Conservation (phyloP, 2,888 invertebrate species). For the Koerneria pararmatus region DNA sequence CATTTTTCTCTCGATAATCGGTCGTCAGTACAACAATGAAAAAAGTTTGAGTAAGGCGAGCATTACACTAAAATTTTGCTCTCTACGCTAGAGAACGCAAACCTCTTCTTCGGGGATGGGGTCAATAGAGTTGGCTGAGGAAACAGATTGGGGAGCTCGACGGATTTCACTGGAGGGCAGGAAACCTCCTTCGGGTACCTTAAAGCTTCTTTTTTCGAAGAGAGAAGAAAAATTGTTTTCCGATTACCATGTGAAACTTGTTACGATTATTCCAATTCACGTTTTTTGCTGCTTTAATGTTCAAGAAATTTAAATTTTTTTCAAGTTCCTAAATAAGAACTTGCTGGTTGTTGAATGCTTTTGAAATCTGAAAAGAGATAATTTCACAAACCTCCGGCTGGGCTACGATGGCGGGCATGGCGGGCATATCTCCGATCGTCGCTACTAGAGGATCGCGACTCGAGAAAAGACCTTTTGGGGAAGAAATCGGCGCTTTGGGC, state of each 20-base stretch:
- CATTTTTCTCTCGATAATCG: too few species aligned
- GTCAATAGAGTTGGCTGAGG: conserved; percentile 38
- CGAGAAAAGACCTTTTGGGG: conserved; percentile 15
- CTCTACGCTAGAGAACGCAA: conserved; percentile 34
- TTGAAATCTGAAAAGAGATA: too few species aligned
- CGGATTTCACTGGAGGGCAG: conserved; percentile 45
- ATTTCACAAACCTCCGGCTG: conserved; percentile 40
- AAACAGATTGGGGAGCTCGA: conserved; percentile 51
- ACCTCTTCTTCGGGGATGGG: conserved; percentile 29
- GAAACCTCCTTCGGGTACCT: conserved; percentile 57
- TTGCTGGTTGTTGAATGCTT: not conserved
- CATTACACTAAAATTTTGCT: not conserved
- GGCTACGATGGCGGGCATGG: conserved; percentile 34
- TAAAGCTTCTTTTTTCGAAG: too few species aligned
- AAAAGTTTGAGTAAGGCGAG: too few species aligned
- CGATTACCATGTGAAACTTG: too few species aligned
- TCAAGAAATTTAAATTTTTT: not conserved
- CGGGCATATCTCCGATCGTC: conserved; percentile 22
- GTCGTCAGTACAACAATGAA: too few species aligned
- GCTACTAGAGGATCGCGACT: conserved; percentile 12
- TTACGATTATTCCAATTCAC: too few species aligned
- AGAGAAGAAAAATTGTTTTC: too few species aligned
- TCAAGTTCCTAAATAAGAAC: not conserved
- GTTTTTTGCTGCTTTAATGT: too few species aligned
- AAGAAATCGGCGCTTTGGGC: conserved; percentile 45